phyloP scores from a whole-genome alignment of 1,140 invertebrate species.

The Vollenhovia emeryi region DNA sequence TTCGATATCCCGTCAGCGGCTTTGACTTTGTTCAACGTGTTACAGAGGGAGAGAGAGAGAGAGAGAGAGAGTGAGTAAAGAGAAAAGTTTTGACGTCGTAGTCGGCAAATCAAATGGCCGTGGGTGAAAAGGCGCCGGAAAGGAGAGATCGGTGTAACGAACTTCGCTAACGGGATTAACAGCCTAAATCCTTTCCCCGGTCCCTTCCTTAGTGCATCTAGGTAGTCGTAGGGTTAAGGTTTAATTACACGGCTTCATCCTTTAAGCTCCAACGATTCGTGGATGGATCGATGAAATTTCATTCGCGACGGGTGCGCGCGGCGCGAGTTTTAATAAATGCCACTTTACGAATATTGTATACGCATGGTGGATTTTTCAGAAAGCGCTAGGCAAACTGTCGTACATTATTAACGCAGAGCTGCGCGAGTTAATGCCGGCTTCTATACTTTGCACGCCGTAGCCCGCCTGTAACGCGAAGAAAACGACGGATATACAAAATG shows the following conservation, averaged over 20 bases:
- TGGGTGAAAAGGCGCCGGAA: constrained; percentile 56
- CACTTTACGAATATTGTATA: not conserved
- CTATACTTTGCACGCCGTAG: not conserved
- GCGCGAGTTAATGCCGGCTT: not conserved
- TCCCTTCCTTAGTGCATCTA: constrained; percentile 35
- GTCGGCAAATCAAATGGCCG: constrained; percentile 62
- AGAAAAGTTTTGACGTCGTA: constrained; percentile 63
- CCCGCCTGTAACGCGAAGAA: not conserved
- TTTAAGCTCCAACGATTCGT: constrained; percentile 62
- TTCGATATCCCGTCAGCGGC: constrained; percentile 33
- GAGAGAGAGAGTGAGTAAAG: constrained; percentile 32
- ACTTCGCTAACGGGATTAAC: constrained; percentile 72
- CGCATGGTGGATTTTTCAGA: not conserved
- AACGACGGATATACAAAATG: not conserved
- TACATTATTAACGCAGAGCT: not conserved
- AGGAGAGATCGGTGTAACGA: constrained; percentile 71
- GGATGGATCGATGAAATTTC: constrained; percentile 68
- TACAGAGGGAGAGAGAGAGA: not conserved
- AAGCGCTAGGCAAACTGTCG: not conserved
- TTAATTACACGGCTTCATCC: constrained; percentile 74
- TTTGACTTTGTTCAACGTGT: constrained; percentile 47
- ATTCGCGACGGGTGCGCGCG: constrained; percentile 19
- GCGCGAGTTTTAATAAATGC: constrained; percentile 38
- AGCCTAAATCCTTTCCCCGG: constrained; percentile 61
- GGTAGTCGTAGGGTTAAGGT: constrained; percentile 66